These are phyloP conservation scores for Chrysolina americana DNA, from an alignment of 2,888 invertebrate species.

Conservation along the genomic window DNA sequence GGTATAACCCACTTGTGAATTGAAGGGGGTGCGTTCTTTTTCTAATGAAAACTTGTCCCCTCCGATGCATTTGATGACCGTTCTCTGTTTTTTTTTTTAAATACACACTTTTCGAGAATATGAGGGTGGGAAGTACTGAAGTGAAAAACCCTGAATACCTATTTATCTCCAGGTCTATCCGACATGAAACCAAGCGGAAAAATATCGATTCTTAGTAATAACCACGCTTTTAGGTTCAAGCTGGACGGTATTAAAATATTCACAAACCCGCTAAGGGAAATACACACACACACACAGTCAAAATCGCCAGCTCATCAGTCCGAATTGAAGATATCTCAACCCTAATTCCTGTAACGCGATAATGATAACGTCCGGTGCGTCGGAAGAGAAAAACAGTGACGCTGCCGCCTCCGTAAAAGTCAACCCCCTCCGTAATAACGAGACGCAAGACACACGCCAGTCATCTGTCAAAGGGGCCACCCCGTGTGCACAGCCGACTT, in stretches of 20 bases:
- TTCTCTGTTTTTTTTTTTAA: too few relatives aligned
- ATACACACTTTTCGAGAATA: too few relatives aligned
- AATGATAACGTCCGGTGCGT: slow-evolving; percentile 4
- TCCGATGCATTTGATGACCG: too few relatives aligned
- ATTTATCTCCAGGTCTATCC: too few relatives aligned
- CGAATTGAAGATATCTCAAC: background rate
- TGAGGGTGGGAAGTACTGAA: too few relatives aligned
- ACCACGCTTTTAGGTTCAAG: too few relatives aligned
- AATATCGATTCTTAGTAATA: too few relatives aligned
- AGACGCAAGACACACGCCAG: slow-evolving; percentile 45
- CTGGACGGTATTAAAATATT: background rate
- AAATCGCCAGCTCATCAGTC: background rate
- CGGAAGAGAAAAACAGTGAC: slow-evolving; percentile 10
- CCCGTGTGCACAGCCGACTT: slow-evolving; percentile 54
- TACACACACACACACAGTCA: background rate
- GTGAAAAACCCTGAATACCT: too few relatives aligned
- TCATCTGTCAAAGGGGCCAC: slow-evolving; percentile 55
- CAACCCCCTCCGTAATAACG: slow-evolving; percentile 8
- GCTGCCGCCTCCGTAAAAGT: slow-evolving; percentile 7
- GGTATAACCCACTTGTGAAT: too few relatives aligned
- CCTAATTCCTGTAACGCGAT: background rate
- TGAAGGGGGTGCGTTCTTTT: too few relatives aligned
- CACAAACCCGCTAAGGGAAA: background rate
- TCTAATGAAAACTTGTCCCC: too few relatives aligned
- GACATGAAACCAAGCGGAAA: too few relatives aligned